Base-by-base conservation (phyloP, 1,140 invertebrate species). In the Octopus sinensis region DNA sequence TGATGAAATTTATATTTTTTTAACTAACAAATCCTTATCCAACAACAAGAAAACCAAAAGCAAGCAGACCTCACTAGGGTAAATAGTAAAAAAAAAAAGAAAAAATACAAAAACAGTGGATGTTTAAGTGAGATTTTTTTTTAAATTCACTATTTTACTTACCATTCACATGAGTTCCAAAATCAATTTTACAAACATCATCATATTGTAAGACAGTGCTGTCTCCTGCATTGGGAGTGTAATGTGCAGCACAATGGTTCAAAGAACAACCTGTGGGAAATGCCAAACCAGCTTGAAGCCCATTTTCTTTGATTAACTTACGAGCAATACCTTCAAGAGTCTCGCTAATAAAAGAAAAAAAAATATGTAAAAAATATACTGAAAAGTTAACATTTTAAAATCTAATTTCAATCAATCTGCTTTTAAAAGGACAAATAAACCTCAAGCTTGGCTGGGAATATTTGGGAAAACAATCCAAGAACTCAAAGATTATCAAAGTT, bases 141-240 rank as follows among this genome's bases (percentile, higher is more conserved):
- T 43, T 43, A 2, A 43, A 43, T 43, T 43, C 30, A 1, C 3
- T 43, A 3, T 43, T 43, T 43, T 12, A 78, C 86, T 86, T 86
- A 93, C 94, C 98, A 92, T 99, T 99, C 76, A 99, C 97, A 90
- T 99, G 98, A 54, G 97, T 98, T 80, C 98, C 98, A 92, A 99
- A 99, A 92, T 99, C 98, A 88, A 99, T 98, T 92, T 99, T 99
- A 80, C 97, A 98, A 4, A 99, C 98, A 92, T 99, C 98, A 90
- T 99, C 97, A 88, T 96, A 96, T 83, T 95, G 93, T 17, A 99
- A 92, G 43, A 99, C 96, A 0, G 98, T 99, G 4, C 93, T 93
- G 91, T 99, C 98, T 17, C 98, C 98, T 83, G 96, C 96, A 92
- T 99, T 99, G 76, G 98, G 98, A 23, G 98, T 99, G 88, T 99